These are phyloP conservation scores for Pristionchus mayeri DNA, from an alignment of 2,888 invertebrate genomes.

Conservation along the genomic window DNA sequence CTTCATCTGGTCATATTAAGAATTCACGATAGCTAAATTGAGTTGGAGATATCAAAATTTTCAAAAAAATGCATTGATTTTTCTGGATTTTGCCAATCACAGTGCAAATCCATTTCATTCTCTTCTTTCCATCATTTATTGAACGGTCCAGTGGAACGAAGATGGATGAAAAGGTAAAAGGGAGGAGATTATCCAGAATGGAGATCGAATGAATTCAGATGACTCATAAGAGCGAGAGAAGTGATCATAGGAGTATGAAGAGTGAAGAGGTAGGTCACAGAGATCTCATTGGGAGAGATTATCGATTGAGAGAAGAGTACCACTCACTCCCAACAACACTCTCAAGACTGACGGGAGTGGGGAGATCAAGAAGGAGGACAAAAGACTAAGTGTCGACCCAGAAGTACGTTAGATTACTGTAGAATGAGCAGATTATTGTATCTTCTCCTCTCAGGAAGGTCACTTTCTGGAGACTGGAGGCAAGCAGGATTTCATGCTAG, in stretches of 20 bases:
- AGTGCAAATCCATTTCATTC: too few species aligned
- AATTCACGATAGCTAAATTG: too few species aligned
- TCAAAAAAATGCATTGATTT: too few species aligned
- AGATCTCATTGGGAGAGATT: background rate
- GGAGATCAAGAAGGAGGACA: conserved; percentile 36
- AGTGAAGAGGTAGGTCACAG: background rate
- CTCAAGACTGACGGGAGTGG: background rate
- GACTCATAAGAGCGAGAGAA: conserved; percentile 41
- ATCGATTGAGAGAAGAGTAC: conserved; percentile 1
- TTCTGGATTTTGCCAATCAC: too few species aligned
- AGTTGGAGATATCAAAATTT: too few species aligned
- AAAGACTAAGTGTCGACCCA: conserved; percentile 35
- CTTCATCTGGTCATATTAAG: too few species aligned
- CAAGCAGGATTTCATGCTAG: conserved; percentile 30
- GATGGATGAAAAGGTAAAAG: too few species aligned
- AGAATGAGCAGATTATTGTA: background rate
- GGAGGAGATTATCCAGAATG: too few species aligned
- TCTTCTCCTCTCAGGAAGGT: background rate
- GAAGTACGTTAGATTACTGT: conserved; percentile 12
- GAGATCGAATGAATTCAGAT: too few species aligned
- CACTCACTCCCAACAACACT: background rate
- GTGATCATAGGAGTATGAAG: background rate
- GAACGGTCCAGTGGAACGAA: too few species aligned
- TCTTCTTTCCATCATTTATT: too few species aligned
- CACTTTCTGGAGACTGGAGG: conserved; percentile 43